Base-by-base conservation (phyloP, 64 coral and sea anemone species). In the Hydrozoanthus tunicans region DNA sequence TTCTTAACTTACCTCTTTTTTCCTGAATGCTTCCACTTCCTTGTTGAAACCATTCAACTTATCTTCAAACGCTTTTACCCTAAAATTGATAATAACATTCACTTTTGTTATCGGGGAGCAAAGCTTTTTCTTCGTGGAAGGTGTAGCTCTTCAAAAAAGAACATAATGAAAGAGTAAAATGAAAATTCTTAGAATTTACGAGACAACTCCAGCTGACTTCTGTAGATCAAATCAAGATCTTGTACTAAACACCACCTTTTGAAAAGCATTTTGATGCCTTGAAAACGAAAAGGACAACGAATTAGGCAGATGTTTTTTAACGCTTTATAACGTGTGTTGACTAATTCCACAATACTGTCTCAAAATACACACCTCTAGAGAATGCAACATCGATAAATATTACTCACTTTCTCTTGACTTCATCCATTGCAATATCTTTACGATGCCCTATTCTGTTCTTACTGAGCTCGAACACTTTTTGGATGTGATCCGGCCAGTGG, bases 401-500 rank as follows among this genome's bases (percentile, higher is more conserved):
- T 43, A 80, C 93, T 90, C n/a, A 98, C 96, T 93, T 99, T 17
- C 81, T 95, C 90, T 92, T 99, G 32, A 99, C 83, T 7, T 99
- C 97, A 55, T 99, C 97, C 92, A 95, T 95, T 74, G 97, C 94
- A 32, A 99, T 79, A 78, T 99, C 97, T 67, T 95, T 95, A 15
- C 97, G 94, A 80, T 99, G 97, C 32, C 94, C 97, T 63, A 99
- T 95, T 80, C 97, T 82, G 58, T 92, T 99, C 62, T 64, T 95
- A 60, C 97, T 99, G 26, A 99, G 90, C 55, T 99, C 97, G 90
- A 99, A 99, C 83, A 99, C 95, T 75, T 99, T 99, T 81, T 90
- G 89, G 65, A 99, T 99, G 90, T 99, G 97, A 54, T 99, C 91
- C 6, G 97, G 97, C 97, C 97, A 99, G 70, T 99, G 97, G 63